These are phyloP conservation scores for Neocrepidodera transversa DNA, from an alignment of 2,888 invertebrate genomes.

Conservation along the genomic window DNA sequence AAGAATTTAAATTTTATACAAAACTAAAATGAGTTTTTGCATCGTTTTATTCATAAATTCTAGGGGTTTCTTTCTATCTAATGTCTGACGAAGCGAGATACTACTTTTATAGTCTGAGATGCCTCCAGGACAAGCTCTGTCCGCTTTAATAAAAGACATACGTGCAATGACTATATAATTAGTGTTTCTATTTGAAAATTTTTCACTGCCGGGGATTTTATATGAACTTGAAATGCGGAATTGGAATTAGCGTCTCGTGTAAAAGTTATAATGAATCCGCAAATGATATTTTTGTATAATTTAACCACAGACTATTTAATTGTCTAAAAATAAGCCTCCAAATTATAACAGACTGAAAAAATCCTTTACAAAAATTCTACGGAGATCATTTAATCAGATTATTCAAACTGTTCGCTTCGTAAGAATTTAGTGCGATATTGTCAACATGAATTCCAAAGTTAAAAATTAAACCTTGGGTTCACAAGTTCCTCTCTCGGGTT, in stretches of 20 bases:
- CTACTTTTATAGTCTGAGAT: constrained; percentile 53
- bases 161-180: constrained; percentile 50
- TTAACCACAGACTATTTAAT: too few species aligned
- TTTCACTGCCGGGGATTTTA: constrained; percentile 25
- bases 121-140: constrained; percentile 50
- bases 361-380: too few species aligned
- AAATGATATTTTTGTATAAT: too few species aligned
- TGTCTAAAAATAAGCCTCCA: too few species aligned
- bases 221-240: constrained; percentile 28
- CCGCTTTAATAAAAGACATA: constrained; percentile 52
- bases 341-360: too few species aligned
- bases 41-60: constrained; percentile 50
- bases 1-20: constrained; percentile 38
- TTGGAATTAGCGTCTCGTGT: constrained; percentile 25
- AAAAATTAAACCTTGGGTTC: too few species aligned
- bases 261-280: too few species aligned
- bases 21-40: constrained; percentile 51
- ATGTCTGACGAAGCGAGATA: constrained; percentile 49
- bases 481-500: too few species aligned
- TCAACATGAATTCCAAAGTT: too few species aligned
- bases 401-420: too few species aligned
- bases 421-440: too few species aligned
- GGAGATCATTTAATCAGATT: too few species aligned
- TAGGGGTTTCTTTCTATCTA: constrained; percentile 48
- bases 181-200: constrained; percentile 38